phyloP scores from a whole-genome alignment of 92 coral and sea anemone genomes.

The Umimayanthus chanpuru region DNA sequence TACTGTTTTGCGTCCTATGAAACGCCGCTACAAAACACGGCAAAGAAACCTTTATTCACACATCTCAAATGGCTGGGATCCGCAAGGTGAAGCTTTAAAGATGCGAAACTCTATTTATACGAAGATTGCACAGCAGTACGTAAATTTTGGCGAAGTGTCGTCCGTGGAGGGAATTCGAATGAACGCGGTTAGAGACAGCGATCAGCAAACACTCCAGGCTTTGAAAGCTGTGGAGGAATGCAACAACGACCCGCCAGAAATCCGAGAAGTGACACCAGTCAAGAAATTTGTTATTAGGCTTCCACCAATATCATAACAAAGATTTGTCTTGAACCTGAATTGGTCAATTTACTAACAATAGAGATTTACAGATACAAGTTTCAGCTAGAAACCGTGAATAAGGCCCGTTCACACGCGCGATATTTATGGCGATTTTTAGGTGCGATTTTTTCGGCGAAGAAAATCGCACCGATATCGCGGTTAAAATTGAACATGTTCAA shows the following conservation, averaged over 20 bases:
- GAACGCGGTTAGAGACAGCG: background rate
- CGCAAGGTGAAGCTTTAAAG: conserved; percentile 1
- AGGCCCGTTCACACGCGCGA: no score
- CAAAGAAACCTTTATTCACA: background rate
- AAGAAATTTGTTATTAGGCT: conserved; percentile 29
- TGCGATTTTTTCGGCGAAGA: no score
- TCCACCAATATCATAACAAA: conserved; percentile 9
- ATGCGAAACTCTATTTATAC: background rate
- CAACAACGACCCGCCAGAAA: conserved; percentile 17
- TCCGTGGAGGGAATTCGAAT: conserved; percentile 26
- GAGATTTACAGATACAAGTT: background rate
- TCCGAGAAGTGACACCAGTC: conserved; percentile 5
- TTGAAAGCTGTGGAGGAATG: conserved; percentile 26
- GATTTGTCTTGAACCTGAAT: background rate
- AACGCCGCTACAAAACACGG: conserved; percentile 3
- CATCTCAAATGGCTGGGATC: background rate
- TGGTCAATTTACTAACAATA: background rate
- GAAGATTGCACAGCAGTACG: conserved; percentile 7
- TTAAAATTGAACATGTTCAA: no score
- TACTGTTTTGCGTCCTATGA: background rate
- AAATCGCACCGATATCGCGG: no score
- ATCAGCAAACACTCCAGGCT: conserved; percentile 5
- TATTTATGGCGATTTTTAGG: no score
- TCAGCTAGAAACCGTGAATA: no score
- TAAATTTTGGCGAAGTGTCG: conserved; percentile 14